These are phyloP conservation scores for Cyrtodaria siliqua DNA, from an alignment of 2,888 invertebrate genomes.

Conservation along the genomic window DNA sequence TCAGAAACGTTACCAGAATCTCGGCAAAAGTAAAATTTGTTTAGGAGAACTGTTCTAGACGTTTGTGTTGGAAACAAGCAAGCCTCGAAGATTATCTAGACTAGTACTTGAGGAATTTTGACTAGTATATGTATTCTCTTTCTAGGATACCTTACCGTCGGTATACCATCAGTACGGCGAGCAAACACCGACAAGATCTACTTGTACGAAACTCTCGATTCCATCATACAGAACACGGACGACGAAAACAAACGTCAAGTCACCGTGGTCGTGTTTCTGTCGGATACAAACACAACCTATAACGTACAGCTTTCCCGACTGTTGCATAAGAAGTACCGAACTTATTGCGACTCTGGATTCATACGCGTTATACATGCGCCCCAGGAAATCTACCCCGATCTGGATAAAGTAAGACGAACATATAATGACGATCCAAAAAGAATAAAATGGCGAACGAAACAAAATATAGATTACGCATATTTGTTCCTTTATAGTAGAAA, in stretches of 20 bases:
- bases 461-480: slow-evolving; percentile 85
- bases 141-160: slow-evolving; percentile 85
- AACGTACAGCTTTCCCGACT: slow-evolving; percentile 59
- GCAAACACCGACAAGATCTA: slow-evolving; percentile 82
- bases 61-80: no score
- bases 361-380: slow-evolving; percentile 83
- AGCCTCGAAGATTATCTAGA: no score
- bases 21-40: no score
- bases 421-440: slow-evolving; percentile 82
- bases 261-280: slow-evolving; percentile 84
- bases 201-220: slow-evolving; percentile 83
- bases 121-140: no score
- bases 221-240: slow-evolving; percentile 82
- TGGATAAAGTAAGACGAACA: slow-evolving; percentile 73
- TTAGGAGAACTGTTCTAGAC: no score
- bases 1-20: no score
- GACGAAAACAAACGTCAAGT: slow-evolving; percentile 76
- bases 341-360: slow-evolving; percentile 81
- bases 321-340: slow-evolving; percentile 60
- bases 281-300: slow-evolving; percentile 81
- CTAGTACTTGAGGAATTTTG: no score
- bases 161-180: slow-evolving; percentile 85
- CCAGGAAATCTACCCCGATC: slow-evolving; percentile 72
- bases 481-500: slow-evolving; percentile 81
- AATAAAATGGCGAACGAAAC: slow-evolving; percentile 85